Evolutionary conservation across 2,797 vertebrate species (phyloP), one percentile per base, ranked within the genome.

Genomic region (Neomorphus geoffroyi): DNA sequence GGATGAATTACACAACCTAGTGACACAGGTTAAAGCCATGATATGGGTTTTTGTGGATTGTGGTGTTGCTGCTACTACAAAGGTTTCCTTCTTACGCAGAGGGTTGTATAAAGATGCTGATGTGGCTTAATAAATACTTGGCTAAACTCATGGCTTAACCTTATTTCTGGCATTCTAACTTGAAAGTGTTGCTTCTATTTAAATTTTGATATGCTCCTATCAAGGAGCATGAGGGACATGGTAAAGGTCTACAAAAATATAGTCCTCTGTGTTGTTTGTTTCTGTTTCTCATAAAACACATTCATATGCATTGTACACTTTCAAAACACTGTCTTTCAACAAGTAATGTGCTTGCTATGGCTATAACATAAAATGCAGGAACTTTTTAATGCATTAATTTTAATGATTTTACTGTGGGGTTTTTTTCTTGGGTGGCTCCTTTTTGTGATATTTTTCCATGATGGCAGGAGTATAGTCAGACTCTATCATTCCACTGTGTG

Each of bases 201-300:
- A 92, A 92, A 50, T 74, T 87, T 80, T 81, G 16, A 10, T 70
- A 6, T 21, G 32, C 10, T 84, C 18, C 60, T 80, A 5, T 13
- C 7, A 83, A 61, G 58, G 69, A 95, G 54, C 50, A 11, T 37
- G 77, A 84, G 80, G 32, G 58, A 51, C 6, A 2, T 21, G 7
- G 45, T 94, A 39, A 77, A 71, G 23, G 27, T 90, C 46, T 86
- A 74, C 24, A 78, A 30, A 83, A 86, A 35, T 53, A 48, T 1
- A 92, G 64, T 90, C 19, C 6, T 92, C 51, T 60, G 39, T 95
- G 71, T 96, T 86, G 45, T 94, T 94, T 94, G 53, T 96, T 97
- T 97, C 57, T 90, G 96, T 97, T 94, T 92, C 75, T 94, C 92
- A 86, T 95, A 78, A 91, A 93, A 82, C 69, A 80, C 92, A 85